These are phyloP conservation scores for Oryzias celebensis DNA, from an alignment of 2,113 vertebrate genomes.

Conservation along the genomic window DNA sequence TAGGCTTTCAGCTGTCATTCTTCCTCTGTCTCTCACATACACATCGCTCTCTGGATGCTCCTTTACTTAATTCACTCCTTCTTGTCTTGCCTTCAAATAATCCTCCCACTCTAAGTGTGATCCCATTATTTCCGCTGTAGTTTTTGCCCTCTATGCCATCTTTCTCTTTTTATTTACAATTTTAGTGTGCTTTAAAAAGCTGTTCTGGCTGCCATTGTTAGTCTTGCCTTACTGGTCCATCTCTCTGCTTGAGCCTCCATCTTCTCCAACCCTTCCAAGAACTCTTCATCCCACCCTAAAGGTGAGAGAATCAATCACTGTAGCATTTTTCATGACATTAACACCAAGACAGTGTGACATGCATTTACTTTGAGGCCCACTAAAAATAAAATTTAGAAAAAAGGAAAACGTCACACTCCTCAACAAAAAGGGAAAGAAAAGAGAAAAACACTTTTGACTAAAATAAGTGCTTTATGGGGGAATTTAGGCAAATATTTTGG, in stretches of 20 bases:
- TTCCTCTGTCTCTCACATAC: background rate
- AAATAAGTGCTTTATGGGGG: too few species aligned
- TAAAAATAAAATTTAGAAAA: background rate
- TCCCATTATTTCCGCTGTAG: slow-evolving; percentile 16
- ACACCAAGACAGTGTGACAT: slow-evolving; percentile 13
- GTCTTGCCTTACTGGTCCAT: slow-evolving; percentile 25
- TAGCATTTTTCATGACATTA: slow-evolving; percentile 25
- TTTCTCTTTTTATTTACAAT: slow-evolving; percentile 31
- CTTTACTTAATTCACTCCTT: slow-evolving; percentile 44
- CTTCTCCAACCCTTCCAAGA: too few species aligned
- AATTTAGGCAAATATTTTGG: too few species aligned
- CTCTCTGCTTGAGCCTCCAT: background rate
- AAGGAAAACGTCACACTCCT: too few species aligned
- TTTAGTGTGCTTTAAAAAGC: slow-evolving; percentile 24
- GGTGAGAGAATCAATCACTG: slow-evolving; percentile 2
- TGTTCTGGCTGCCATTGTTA: slow-evolving; percentile 16
- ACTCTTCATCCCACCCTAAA: background rate
- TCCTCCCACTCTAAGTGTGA: slow-evolving; percentile 43
- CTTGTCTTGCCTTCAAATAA: slow-evolving; percentile 26
- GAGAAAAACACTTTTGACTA: too few species aligned
- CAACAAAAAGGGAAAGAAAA: too few species aligned
- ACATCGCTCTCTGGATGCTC: slow-evolving; percentile 6
- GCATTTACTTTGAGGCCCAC: slow-evolving; percentile 1
- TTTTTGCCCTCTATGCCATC: slow-evolving; percentile 1
- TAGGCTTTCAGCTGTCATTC: slow-evolving; percentile 6